These are phyloP conservation scores for Hydrochoerus hydrochaeris DNA, from an alignment of 2,113 vertebrate species.

Conservation along the genomic window DNA sequence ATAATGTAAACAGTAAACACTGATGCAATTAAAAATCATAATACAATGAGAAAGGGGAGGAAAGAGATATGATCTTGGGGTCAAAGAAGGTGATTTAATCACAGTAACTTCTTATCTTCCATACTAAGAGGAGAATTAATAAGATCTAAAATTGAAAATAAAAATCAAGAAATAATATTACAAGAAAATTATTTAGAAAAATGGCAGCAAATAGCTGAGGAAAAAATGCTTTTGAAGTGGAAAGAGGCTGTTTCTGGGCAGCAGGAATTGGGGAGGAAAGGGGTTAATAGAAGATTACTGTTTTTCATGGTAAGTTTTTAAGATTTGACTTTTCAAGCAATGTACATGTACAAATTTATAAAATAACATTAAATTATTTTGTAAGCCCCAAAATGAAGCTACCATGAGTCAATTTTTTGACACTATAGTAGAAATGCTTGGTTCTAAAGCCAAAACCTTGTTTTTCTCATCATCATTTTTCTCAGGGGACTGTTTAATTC, in stretches of 20 bases:
- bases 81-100: neutral
- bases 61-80: neutral
- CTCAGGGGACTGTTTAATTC: conserved; percentile 59
- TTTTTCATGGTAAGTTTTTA: conserved; percentile 9
- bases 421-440: neutral
- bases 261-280: neutral
- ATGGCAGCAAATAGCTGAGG: neutral
- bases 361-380: conserved; percentile 49
- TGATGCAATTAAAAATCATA: neutral
- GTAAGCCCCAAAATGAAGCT: conserved; percentile 1
- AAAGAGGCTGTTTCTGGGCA: neutral
- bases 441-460: conserved; percentile 40
- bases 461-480: conserved; percentile 23
- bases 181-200: conserved; percentile 8
- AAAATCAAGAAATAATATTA: neutral
- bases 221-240: neutral
- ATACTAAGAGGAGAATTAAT: neutral
- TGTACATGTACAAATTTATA: neutral
- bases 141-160: neutral
- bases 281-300: neutral
- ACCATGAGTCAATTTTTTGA: neutral
- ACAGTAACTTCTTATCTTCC: neutral
- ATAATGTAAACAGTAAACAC: neutral
- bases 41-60: neutral
- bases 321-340: conserved; percentile 43